These are phyloP conservation scores for Tryphoninae sp. DNA, from an alignment of 2,888 invertebrate species.

Conservation along the genomic window DNA sequence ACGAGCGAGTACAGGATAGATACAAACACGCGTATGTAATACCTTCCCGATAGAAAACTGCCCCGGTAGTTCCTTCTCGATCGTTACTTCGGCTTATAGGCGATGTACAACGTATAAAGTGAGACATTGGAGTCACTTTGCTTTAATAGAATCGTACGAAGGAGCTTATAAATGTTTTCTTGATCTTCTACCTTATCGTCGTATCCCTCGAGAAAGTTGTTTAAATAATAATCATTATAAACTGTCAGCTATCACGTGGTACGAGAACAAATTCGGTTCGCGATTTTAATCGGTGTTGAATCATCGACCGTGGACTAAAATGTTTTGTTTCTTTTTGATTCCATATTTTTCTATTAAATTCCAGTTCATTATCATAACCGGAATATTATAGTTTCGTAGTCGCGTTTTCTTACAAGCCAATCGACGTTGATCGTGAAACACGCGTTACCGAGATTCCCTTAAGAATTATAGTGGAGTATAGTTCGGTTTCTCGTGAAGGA, in stretches of 20 bases:
- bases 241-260: not conserved
- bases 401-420: too few species aligned
- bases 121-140: constrained; percentile 53
- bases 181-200: constrained; percentile 33
- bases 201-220: constrained; percentile 22
- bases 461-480: too few species aligned
- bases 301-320: not conserved
- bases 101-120: constrained; percentile 35
- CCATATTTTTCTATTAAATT: not conserved
- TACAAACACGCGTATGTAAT: constrained; percentile 42
- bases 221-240: constrained; percentile 9
- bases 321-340: not conserved
- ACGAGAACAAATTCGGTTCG: not conserved
- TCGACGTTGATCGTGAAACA: too few species aligned
- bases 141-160: constrained; percentile 49
- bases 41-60: constrained; percentile 35
- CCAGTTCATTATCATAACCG: constrained; percentile 18
- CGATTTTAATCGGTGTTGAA: not conserved
- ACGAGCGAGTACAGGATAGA: constrained; percentile 54
- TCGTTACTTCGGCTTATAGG: constrained; percentile 15
- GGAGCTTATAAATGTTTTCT: constrained; percentile 43
- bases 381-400: not conserved
- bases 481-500: too few species aligned
- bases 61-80: constrained; percentile 28
- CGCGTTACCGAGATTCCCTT: too few species aligned